A percentile compares a stretch with the other conserved stretches of the same genome.
phyloP scores from a whole-genome alignment of 2,113 vertebrate species.

The Merops nubicus region DNA sequence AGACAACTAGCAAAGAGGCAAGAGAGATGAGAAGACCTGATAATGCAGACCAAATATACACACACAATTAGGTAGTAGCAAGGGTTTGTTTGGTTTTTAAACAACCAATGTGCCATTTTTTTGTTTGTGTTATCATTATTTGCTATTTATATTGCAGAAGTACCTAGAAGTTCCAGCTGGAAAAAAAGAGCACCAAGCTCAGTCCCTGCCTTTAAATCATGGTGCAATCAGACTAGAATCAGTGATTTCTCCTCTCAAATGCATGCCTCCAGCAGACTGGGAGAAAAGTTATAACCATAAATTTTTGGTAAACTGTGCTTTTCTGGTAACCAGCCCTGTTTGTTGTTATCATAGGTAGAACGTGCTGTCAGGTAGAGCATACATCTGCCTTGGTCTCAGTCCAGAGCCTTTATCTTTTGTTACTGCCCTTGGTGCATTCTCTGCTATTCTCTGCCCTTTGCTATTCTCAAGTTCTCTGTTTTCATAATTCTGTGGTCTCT shows the following conservation, averaged over 20 bases:
- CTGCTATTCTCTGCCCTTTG: background rate
- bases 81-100: background rate
- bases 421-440: background rate
- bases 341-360: background rate
- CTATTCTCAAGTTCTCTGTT: background rate
- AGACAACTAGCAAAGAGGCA: background rate
- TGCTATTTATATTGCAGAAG: background rate
- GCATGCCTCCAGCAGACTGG: background rate
- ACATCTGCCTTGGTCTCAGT: background rate
- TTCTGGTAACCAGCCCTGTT: background rate
- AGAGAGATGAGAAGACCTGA: background rate
- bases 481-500: background rate
- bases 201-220: background rate
- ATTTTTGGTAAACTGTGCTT: background rate
- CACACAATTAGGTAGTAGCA: background rate
- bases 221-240: background rate
- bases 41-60: background rate
- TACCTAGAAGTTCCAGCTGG: background rate
- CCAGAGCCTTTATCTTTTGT: background rate
- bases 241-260: background rate
- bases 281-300: background rate
- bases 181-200: background rate
- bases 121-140: background rate
- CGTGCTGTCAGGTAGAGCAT: background rate
- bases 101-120: background rate